These are phyloP conservation scores for Ophthalmolycus amberensis DNA, from an alignment of 2,113 vertebrate genomes.

Conservation along the genomic window DNA sequence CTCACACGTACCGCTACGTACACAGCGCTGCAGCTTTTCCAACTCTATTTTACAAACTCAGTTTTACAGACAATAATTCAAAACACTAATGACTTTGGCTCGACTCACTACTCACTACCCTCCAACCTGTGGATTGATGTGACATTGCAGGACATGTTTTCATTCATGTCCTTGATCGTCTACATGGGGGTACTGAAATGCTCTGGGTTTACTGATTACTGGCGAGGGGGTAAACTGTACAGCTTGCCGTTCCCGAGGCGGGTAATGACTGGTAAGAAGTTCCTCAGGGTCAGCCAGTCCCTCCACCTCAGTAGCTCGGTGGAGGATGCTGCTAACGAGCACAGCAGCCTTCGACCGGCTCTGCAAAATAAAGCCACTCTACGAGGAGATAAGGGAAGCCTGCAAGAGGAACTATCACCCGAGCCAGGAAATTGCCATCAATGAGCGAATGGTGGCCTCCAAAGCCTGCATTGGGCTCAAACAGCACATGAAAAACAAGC, in stretches of 20 bases:
- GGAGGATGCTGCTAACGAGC: not conserved
- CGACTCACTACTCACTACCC: rapidly evolving
- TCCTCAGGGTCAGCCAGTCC: not conserved
- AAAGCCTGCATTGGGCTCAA: too few species aligned
- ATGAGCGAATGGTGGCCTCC: not conserved
- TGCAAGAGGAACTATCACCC: not conserved
- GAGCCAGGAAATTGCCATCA: not conserved
- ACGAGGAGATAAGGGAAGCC: not conserved
- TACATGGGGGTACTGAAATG: not conserved
- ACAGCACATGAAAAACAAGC: too few species aligned
- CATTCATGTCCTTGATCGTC: not conserved
- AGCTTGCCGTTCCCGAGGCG: not conserved
- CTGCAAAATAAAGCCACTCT: not conserved
- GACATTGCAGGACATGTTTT: not conserved
- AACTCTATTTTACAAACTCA: not conserved
- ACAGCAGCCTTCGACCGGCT: not conserved
- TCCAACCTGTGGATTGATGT: not conserved
- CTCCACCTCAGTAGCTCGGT: not conserved
- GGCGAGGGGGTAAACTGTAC: not conserved
- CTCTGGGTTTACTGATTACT: not conserved
- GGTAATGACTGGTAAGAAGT: not conserved
- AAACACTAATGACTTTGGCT: not conserved
- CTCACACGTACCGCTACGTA: not conserved
- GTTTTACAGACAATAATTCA: not conserved
- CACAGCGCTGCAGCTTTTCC: not conserved